phyloP scores from a whole-genome alignment of 1,140 invertebrate species.

The Eubasilissa regina region DNA sequence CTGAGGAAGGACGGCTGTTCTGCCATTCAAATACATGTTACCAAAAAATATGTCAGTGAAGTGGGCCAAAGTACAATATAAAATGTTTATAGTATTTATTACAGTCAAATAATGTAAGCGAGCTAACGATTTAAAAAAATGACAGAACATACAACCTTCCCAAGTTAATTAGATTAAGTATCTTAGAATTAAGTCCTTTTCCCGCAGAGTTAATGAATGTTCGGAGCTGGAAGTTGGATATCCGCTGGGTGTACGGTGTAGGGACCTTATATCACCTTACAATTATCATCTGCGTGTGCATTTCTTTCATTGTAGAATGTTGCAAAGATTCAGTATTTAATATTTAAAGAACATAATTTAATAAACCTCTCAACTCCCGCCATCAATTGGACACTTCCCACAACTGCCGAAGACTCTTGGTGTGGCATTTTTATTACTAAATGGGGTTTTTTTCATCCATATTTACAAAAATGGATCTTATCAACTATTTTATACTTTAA shows the following conservation, averaged over 20 bases:
- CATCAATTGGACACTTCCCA: constrained; percentile 46
- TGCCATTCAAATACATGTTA: background rate
- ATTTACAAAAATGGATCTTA: constrained; percentile 60
- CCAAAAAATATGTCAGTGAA: background rate
- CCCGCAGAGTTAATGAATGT: background rate
- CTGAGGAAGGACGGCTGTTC: background rate
- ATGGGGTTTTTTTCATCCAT: constrained; percentile 59
- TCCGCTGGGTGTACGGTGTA: background rate
- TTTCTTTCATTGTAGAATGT: constrained; percentile 51
- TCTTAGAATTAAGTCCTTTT: constrained; percentile 15
- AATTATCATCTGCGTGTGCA: constrained; percentile 36
- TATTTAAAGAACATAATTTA: constrained; percentile 46
- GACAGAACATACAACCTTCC: constrained; percentile 3
- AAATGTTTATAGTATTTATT: too few relatives aligned
- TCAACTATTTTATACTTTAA: constrained; percentile 47
- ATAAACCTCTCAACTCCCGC: constrained; percentile 26
- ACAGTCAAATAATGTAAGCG: too few relatives aligned
- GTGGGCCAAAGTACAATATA: background rate
- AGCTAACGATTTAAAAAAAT: background rate
- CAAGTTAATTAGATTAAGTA: constrained; percentile 1
- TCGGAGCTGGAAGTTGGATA: background rate
- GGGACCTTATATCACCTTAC: constrained; percentile 44
- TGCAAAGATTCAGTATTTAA: constrained; percentile 48
- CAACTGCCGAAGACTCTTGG: constrained; percentile 29
- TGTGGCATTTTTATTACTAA: constrained; percentile 49